A percentile compares a stretch with the other conserved stretches of the same genome.
Conservation (phyloP, 2,888 invertebrate species). For the Itoplectis maculator region DNA sequence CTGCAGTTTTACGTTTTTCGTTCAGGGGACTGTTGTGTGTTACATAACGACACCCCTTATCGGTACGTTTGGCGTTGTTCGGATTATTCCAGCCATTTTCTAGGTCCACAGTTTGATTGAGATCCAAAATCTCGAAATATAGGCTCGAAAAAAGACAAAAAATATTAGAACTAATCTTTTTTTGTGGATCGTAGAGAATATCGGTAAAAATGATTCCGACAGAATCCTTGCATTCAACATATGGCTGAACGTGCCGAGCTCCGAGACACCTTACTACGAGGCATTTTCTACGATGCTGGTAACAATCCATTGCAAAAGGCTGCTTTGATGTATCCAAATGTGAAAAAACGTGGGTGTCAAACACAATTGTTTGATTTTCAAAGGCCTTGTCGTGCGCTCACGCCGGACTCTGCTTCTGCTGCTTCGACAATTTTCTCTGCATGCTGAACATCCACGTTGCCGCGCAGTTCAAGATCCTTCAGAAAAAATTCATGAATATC, state of each 20-base stretch:
- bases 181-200: constrained; percentile 62
- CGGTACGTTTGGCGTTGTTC: constrained; percentile 49
- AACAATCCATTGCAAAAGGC: too few relatives aligned
- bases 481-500: constrained; percentile 26
- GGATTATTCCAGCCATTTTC: too few relatives aligned
- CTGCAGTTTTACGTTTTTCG: constrained; percentile 63
- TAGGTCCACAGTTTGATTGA: too few relatives aligned
- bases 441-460: constrained; percentile 68
- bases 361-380: not conserved
- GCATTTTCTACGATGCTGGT: constrained; percentile 11
- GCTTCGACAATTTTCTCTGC: constrained; percentile 73
- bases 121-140: not conserved
- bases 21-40: constrained; percentile 63
- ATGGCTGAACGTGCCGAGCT: constrained; percentile 31
- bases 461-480: constrained; percentile 69
- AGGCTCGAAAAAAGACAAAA: not conserved
- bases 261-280: constrained; percentile 57
- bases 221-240: constrained; percentile 64
- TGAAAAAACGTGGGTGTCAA: not conserved
- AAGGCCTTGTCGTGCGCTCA: constrained; percentile 60
- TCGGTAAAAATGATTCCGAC: constrained; percentile 67
- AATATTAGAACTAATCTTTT: not conserved
- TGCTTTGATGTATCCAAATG: too few relatives aligned
- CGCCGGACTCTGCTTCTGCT: constrained; percentile 67
- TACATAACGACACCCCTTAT: constrained; percentile 69